phyloP scores from a whole-genome alignment of 1,140 invertebrate species.

The Polypedilum vanderplanki region DNA sequence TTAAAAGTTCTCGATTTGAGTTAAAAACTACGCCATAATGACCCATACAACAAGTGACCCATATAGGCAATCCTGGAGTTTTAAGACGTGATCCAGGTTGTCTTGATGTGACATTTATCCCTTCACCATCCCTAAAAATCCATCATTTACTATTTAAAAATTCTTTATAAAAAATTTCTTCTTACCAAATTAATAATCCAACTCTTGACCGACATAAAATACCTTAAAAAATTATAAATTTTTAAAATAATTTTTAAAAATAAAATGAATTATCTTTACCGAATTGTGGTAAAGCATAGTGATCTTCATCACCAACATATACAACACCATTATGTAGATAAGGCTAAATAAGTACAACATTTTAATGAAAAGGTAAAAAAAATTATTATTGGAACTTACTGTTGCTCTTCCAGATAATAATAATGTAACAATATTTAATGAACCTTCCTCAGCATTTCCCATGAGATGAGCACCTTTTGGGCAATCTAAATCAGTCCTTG shows the following conservation, averaged over 20 bases:
- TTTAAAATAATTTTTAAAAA: neutral
- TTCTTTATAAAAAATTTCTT: neutral
- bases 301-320: constrained; percentile 69
- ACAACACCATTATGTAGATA: constrained; percentile 77
- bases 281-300: constrained; percentile 66
- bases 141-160: no score
- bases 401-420: constrained; percentile 68
- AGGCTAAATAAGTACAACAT: constrained; percentile 39
- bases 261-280: constrained; percentile 36
- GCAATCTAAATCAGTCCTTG: constrained; percentile 62
- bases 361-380: no score
- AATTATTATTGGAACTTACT: no score
- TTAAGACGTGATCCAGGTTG: constrained; percentile 70
- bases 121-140: neutral
- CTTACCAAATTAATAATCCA: constrained; percentile 52
- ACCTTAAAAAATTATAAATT: constrained; percentile 42
- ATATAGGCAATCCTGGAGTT: constrained; percentile 73
- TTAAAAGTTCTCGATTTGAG: neutral
- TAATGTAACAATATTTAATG: constrained; percentile 60
- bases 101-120: constrained; percentile 34
- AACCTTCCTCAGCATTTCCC: constrained; percentile 65
- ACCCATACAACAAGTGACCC: constrained; percentile 57
- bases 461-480: constrained; percentile 51
- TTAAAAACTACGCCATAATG: constrained; percentile 1
- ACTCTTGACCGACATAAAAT: constrained; percentile 62